phyloP scores from a whole-genome alignment of 1,140 invertebrate species.

The Lordiphosa collinella region DNA sequence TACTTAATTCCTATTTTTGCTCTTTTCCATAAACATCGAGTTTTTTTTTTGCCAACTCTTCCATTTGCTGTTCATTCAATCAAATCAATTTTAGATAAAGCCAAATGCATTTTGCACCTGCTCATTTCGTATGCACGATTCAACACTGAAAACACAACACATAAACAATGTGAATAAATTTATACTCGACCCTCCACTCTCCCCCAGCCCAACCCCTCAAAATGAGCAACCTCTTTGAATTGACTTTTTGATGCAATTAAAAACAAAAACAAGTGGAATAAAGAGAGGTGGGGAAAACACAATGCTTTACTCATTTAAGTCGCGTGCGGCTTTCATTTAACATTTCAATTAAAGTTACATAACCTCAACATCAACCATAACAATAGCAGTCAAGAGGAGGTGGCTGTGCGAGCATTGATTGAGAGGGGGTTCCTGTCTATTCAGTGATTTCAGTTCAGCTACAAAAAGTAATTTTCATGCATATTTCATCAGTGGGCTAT shows the following conservation, averaged over 20 bases:
- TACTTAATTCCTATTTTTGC: too few species aligned
- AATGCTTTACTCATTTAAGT: constrained; percentile 65
- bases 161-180: too few species aligned
- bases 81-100: too few species aligned
- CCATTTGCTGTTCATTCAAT: too few species aligned
- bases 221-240: too few species aligned
- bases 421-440: constrained; percentile 24
- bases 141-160: too few species aligned
- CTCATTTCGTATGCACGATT: too few species aligned
- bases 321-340: constrained; percentile 68
- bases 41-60: too few species aligned
- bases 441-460: constrained; percentile 63
- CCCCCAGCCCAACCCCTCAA: too few species aligned
- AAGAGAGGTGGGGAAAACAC: constrained; percentile 41
- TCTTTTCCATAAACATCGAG: too few species aligned
- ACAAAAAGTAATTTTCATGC: constrained; percentile 76
- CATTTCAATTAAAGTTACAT: constrained; percentile 76
- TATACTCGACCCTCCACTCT: too few species aligned
- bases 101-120: too few species aligned
- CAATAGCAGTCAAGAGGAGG: neutral
- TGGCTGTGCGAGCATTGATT: constrained; percentile 1
- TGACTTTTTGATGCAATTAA: constrained; percentile 17
- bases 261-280: constrained; percentile 64
- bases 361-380: constrained; percentile 60
- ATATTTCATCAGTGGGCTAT: constrained; percentile 59